Conservation (phyloP, 2,888 invertebrate species). For the Cremastobaeus sp. region DNA sequence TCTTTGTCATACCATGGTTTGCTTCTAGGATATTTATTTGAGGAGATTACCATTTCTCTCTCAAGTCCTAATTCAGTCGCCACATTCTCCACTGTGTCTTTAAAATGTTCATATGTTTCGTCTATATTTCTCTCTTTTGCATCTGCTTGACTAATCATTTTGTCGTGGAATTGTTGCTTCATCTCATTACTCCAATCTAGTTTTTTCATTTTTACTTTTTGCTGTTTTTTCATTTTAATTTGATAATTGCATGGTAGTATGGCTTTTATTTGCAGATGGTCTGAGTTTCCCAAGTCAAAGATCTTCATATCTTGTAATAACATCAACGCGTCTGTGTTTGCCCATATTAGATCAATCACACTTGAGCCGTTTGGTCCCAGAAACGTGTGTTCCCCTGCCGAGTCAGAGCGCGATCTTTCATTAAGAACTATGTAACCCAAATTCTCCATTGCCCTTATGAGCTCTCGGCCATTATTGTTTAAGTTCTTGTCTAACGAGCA, state of each 20-base stretch:
- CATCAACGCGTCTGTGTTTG: constrained; percentile 1
- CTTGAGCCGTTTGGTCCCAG: constrained; percentile 6
- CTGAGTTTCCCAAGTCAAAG: constrained; percentile 2
- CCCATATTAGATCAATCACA: constrained; percentile 24
- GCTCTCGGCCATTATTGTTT: constrained; percentile 17
- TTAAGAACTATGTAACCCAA: constrained; percentile 14
- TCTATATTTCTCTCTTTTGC: no score
- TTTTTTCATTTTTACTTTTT: background rate
- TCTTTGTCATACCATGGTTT: constrained; percentile 16
- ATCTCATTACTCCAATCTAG: background rate
- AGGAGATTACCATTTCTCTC: background rate
- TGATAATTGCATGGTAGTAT: no score
- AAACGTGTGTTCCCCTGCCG: constrained; percentile 14
- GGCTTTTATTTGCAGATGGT: constrained; percentile 18
- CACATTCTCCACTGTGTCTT: background rate
- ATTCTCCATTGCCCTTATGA: constrained; percentile 1
- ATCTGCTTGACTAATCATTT: no score
- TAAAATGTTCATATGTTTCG: no score
- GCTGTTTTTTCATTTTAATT: no score
- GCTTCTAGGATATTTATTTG: background rate
- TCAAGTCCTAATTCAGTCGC: background rate
- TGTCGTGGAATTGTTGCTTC: background rate
- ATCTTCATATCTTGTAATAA: constrained; percentile 3
- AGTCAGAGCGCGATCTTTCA: constrained; percentile 14
- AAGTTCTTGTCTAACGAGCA: background rate